phyloP scores from a whole-genome alignment of 2,888 invertebrate genomes.

The Lacanobia wlatinum region DNA sequence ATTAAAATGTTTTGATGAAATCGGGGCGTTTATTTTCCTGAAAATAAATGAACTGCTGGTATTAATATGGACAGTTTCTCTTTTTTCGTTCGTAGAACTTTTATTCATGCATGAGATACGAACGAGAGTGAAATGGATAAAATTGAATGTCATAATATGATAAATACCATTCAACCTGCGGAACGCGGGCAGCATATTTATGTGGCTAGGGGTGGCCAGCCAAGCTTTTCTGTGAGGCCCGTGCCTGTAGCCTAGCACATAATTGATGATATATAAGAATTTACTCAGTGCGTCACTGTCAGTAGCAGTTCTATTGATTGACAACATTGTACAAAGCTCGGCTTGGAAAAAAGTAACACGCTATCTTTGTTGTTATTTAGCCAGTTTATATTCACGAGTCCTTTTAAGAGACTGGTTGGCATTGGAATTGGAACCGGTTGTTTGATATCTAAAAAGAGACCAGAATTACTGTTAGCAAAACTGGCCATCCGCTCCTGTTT shows the following conservation, averaged over 20 bases:
- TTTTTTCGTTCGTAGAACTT: background rate
- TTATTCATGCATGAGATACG: background rate
- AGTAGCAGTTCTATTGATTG: too few relatives aligned
- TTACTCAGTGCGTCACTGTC: too few relatives aligned
- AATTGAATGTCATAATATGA: background rate
- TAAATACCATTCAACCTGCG: too few relatives aligned
- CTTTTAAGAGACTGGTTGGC: background rate
- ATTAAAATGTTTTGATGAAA: slow-evolving; percentile 41
- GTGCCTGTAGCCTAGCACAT: too few relatives aligned
- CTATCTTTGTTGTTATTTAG: background rate
- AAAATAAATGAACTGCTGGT: background rate
- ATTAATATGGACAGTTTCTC: background rate
- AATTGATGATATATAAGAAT: too few relatives aligned
- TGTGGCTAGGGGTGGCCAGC: too few relatives aligned
- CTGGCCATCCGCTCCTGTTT: background rate
- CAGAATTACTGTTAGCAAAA: too few relatives aligned
- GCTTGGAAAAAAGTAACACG: background rate
- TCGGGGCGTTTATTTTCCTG: background rate
- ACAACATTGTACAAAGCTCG: too few relatives aligned
- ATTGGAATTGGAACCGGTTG: background rate
- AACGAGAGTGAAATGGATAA: background rate
- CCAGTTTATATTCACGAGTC: background rate
- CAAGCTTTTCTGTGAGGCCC: too few relatives aligned
- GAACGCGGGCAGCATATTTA: too few relatives aligned
- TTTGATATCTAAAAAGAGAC: too few relatives aligned